Evolutionary conservation across 1,140 invertebrate species (phyloP).

Genomic region (Diorhabda elongata): DNA sequence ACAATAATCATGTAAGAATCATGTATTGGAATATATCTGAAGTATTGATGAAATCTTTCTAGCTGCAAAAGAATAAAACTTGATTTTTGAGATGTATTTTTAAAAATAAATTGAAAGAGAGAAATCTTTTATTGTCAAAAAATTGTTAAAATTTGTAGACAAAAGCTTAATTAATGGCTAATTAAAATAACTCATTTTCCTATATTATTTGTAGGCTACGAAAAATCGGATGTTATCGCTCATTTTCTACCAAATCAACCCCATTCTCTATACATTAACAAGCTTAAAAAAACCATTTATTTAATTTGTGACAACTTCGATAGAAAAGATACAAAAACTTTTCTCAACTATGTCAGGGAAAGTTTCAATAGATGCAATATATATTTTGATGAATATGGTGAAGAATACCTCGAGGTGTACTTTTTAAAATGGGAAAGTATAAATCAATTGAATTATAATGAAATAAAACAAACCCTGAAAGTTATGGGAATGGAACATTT

Average conservation of each 20-base stretch:
- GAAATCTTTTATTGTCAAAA: no score
- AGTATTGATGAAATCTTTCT: no score
- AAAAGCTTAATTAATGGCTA: no score
- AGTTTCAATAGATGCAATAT: conserved; percentile 24
- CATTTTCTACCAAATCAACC: conserved; percentile 28
- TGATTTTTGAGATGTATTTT: no score
- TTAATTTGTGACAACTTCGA: conserved; percentile 34
- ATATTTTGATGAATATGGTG: conserved; percentile 12
- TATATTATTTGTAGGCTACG: conserved; percentile 28
- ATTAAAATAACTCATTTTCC: neutral
- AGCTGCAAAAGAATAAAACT: no score
- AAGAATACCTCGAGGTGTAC: conserved; percentile 34
- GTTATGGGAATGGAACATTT: conserved; percentile 27
- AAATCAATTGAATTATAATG: conserved; percentile 10
- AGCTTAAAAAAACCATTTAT: conserved; percentile 32
- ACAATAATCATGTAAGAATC: no score
- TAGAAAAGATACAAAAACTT: conserved; percentile 18
- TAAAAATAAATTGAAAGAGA: no score
- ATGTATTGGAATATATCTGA: no score
- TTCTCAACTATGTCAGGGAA: conserved; percentile 26
- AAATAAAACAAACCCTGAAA: conserved; percentile 35
- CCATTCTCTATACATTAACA: conserved; percentile 24
- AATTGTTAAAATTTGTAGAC: no score
- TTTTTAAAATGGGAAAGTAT: conserved; percentile 34
- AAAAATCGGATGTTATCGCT: conserved; percentile 23